Evolutionary conservation across 1,140 invertebrate species (phyloP).

Genomic region (Brachionus angularis): DNA sequence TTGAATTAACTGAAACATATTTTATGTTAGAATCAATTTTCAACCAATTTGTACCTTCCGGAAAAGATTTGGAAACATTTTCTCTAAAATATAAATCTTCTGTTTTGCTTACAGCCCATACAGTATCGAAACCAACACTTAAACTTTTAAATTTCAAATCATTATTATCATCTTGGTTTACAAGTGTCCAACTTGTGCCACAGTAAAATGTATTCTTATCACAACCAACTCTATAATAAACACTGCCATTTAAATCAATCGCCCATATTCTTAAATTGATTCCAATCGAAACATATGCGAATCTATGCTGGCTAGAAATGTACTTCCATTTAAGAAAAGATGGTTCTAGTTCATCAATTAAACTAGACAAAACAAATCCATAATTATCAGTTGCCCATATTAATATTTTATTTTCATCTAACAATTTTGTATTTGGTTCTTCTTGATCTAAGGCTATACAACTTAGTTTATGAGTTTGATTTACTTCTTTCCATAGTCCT

Average conservation of each 20-base stretch:
- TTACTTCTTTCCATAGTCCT: constrained; percentile 28
- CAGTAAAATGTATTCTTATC: not conserved
- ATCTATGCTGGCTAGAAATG: not conserved
- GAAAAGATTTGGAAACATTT: constrained; percentile 25
- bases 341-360: not conserved
- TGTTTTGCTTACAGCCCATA: constrained; percentile 21
- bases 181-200: not conserved
- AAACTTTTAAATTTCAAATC: constrained; percentile 8
- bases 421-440: constrained; percentile 8
- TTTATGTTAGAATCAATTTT: not conserved
- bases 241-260: constrained; percentile 27
- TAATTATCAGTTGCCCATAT: constrained; percentile 18
- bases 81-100: constrained; percentile 33
- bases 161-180: not conserved
- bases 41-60: constrained; percentile 17
- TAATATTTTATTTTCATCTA: constrained; percentile 19
- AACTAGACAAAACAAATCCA: not conserved
- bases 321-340: constrained; percentile 17
- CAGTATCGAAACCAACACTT: constrained; percentile 32
- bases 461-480: constrained; percentile 1
- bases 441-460: constrained; percentile 39
- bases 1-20: constrained; percentile 22
- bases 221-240: not conserved
- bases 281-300: constrained; percentile 18
- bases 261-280: constrained; percentile 23